Conservation (phyloP, 2,113 vertebrate genomes). For the Tupaia chinensis region DNA sequence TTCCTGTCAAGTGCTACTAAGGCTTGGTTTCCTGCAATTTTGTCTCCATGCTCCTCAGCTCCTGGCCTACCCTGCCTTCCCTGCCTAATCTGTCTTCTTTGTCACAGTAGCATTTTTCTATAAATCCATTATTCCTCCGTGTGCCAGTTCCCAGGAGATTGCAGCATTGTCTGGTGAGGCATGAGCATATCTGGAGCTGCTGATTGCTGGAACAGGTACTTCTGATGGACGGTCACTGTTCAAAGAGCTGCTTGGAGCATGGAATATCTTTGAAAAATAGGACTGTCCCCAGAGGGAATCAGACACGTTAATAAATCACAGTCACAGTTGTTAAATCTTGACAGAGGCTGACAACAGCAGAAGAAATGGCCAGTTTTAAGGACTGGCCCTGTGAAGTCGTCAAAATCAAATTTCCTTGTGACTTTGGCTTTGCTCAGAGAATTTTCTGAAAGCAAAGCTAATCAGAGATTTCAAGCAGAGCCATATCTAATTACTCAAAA, state of each 20-base stretch:
- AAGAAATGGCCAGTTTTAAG: conserved; percentile 69
- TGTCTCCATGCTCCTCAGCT: neutral
- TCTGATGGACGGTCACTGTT: conserved; percentile 63
- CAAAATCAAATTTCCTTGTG: conserved; percentile 52
- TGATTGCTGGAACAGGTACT: neutral
- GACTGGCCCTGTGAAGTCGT: conserved; percentile 57
- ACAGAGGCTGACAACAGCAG: conserved; percentile 60
- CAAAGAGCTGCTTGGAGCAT: conserved; percentile 68
- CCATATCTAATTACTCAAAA: neutral
- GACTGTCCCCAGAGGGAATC: conserved; percentile 35
- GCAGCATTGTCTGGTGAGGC: conserved; percentile 61
- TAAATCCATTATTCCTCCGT: conserved; percentile 45
- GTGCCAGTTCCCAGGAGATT: conserved; percentile 52
- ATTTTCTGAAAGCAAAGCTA: neutral
- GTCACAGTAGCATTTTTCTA: conserved; percentile 27
- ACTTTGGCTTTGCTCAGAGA: conserved; percentile 42
- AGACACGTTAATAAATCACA: conserved; percentile 79
- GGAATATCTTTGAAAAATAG: conserved; percentile 71
- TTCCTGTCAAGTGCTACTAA: neutral
- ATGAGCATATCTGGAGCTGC: conserved; percentile 57
- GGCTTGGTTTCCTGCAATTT: neutral
- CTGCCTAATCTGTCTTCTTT: conserved; percentile 57
- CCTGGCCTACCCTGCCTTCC: conserved; percentile 27
- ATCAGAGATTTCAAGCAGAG: neutral
- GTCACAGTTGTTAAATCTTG: conserved; percentile 55